Evolutionary conservation across 2,113 vertebrate species (phyloP).

Genomic region (Helogale parvula): DNA sequence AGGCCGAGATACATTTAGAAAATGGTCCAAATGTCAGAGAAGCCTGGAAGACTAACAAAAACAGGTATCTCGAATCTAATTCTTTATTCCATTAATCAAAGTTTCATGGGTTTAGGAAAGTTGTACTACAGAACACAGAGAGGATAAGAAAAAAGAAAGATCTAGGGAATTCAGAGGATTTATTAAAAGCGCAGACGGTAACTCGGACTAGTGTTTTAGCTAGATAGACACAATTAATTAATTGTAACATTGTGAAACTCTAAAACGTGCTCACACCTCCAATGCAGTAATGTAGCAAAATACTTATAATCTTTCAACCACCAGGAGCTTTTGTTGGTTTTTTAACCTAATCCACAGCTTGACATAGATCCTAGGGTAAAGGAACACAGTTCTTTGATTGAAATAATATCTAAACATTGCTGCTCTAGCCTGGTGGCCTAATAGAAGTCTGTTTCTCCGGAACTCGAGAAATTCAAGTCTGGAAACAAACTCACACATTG

Average conservation of each 20-base stretch:
- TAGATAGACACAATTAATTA: constrained; percentile 83
- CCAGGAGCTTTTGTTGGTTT: constrained; percentile 82
- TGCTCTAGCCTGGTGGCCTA: constrained; percentile 60
- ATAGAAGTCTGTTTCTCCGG: constrained; percentile 60
- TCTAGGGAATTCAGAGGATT: constrained; percentile 74
- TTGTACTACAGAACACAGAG: constrained; percentile 72
- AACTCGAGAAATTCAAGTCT: constrained; percentile 69
- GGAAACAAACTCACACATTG: constrained; percentile 64
- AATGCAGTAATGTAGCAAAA: constrained; percentile 83
- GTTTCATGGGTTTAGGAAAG: constrained; percentile 77
- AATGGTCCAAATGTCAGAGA: constrained; percentile 52
- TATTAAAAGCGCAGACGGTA: constrained; percentile 77
- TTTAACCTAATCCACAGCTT: constrained; percentile 86
- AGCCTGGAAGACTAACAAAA: constrained; percentile 52
- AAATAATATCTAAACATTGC: constrained; percentile 82
- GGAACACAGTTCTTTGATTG: constrained; percentile 84
- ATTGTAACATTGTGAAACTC: constrained; percentile 79
- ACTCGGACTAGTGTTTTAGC: constrained; percentile 75
- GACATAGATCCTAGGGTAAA: constrained; percentile 84
- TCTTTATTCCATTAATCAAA: constrained; percentile 77
- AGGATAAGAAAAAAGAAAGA: constrained; percentile 72
- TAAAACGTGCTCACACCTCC: constrained; percentile 81
- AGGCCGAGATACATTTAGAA: constrained; percentile 44
- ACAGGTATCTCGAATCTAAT: constrained; percentile 76
- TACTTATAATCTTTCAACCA: constrained; percentile 85